These are phyloP conservation scores for Bryconaethiops microstoma DNA, from an alignment of 2,797 vertebrate genomes.

Conservation along the genomic window DNA sequence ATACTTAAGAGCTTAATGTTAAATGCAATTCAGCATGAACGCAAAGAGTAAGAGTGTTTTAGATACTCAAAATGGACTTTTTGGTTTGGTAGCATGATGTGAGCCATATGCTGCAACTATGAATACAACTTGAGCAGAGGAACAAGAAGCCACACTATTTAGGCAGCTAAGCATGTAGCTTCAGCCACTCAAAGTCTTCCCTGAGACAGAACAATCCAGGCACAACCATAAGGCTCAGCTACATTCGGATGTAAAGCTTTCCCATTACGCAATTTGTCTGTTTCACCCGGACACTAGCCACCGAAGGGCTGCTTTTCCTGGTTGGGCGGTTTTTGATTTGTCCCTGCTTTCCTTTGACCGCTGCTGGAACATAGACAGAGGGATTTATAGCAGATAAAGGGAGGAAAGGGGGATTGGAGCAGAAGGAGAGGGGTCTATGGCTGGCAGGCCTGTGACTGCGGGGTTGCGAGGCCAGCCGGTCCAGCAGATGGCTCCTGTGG, in stretches of 20 bases:
- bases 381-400: slow-evolving; percentile 36
- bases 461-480: slow-evolving; percentile 60
- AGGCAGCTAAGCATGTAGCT: not conserved
- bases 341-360: slow-evolving; percentile 13
- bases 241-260: slow-evolving; percentile 2
- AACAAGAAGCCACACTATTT: not conserved
- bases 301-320: slow-evolving; percentile 2
- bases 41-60: not conserved
- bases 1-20: not conserved
- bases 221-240: not conserved
- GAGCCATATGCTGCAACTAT: not conserved
- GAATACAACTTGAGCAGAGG: not conserved
- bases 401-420: slow-evolving; percentile 25
- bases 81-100: not conserved
- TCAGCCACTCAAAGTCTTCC: not conserved
- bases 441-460: slow-evolving; percentile 38
- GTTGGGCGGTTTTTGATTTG: slow-evolving; percentile 21
- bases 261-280: not conserved
- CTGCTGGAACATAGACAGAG: slow-evolving; percentile 16
- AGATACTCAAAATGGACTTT: not conserved
- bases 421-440: slow-evolving; percentile 39
- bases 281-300: not conserved
- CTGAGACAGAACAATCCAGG: not conserved
- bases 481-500: slow-evolving; percentile 69
- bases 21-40: not conserved